A percentile compares a stretch with the other conserved stretches of the same genome.
Conservation (phyloP, 2,113 vertebrate species). For the Lonchura striata region DNA sequence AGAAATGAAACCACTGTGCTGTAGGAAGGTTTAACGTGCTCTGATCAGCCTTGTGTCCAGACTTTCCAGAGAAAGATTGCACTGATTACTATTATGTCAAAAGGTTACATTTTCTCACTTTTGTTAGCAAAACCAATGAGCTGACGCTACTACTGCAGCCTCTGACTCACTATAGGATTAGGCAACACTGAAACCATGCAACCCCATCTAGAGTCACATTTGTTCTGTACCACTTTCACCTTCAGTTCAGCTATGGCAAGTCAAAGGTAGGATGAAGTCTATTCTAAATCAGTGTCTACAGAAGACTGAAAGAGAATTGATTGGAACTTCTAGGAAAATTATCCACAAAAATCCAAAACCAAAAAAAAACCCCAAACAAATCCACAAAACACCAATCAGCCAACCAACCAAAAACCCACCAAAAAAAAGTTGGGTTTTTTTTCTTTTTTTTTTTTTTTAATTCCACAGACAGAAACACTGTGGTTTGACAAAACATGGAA, state of each 20-base stretch:
- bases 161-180: neutral
- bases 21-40: fast-evolving
- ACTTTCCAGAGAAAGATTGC: neutral
- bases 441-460: neutral
- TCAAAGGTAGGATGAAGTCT: neutral
- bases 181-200: neutral
- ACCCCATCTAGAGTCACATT: neutral
- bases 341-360: neutral
- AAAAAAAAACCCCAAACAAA: neutral
- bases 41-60: fast-evolving
- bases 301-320: neutral
- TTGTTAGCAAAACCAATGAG: neutral
- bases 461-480: neutral
- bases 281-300: neutral
- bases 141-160: neutral
- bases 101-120: neutral
- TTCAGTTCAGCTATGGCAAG: neutral
- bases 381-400: neutral
- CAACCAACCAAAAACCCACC: neutral
- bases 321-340: neutral
- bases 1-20: neutral
- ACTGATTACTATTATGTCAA: fast-evolving
- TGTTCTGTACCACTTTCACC: neutral
- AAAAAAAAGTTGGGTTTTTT: neutral
- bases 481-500: neutral